Conservation (phyloP, 2,888 invertebrate genomes). For the Neuroscelio doddi region DNA sequence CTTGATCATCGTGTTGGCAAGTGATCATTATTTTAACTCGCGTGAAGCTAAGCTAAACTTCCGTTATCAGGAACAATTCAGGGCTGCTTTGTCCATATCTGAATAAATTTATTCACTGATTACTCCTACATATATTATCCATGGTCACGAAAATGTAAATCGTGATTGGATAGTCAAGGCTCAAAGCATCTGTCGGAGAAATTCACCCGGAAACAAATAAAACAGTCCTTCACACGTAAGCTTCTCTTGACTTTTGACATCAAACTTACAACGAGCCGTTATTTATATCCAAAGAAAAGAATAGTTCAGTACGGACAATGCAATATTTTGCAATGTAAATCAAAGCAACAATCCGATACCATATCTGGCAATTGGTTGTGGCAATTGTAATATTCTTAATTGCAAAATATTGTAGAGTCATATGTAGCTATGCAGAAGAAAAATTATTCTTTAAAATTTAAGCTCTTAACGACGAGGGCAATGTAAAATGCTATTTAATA, state of each 20-base stretch:
- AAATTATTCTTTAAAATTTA: constrained; percentile 1
- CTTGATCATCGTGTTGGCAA: constrained; percentile 12
- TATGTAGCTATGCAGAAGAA: constrained; percentile 22
- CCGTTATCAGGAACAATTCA: constrained; percentile 27
- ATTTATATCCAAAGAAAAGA: constrained; percentile 18
- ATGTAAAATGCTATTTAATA: too few relatives aligned
- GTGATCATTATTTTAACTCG: constrained; percentile 13
- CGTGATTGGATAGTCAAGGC: constrained; percentile 10
- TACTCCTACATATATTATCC: not conserved
- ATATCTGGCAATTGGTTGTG: not conserved
- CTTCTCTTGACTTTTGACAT: constrained; percentile 12
- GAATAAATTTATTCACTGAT: constrained; percentile 17
- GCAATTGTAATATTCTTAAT: constrained; percentile 8
- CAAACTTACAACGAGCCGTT: constrained; percentile 1
- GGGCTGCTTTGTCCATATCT: constrained; percentile 31
- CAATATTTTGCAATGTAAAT: constrained; percentile 29
- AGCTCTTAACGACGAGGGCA: too few relatives aligned
- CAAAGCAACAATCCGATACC: not conserved
- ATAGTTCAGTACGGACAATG: constrained; percentile 28
- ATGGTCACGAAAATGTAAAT: constrained; percentile 32
- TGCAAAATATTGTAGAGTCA: constrained; percentile 30
- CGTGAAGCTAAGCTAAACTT: constrained; percentile 18
- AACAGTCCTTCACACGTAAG: constrained; percentile 1
- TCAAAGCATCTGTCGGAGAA: not conserved
- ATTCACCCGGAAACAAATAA: constrained; percentile 1